Percentiles rank a stretch among this genome's conserved stretches.
Evolutionary conservation across 2,113 vertebrate species (phyloP).

Genomic region (Alaudala cheleensis): DNA sequence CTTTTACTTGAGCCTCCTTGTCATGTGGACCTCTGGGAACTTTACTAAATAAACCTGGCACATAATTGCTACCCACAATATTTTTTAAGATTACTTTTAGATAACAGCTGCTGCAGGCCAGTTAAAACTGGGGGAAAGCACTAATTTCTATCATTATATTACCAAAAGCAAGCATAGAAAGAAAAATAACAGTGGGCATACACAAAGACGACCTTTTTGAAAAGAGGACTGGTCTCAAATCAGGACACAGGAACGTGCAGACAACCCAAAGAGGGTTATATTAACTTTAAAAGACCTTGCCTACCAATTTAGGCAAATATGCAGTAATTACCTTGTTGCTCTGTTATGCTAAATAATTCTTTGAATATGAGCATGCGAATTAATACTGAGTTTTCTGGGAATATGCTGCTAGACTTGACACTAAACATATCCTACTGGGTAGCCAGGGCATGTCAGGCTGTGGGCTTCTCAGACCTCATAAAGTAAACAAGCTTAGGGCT

Average conservation of each 20-base stretch:
- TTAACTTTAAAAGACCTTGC: neutral
- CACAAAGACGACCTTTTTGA: neutral
- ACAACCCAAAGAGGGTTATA: neutral
- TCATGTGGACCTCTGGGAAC: slow-evolving; percentile 15
- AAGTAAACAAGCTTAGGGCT: slow-evolving; percentile 63
- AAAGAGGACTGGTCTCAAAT: neutral
- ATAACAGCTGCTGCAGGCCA: neutral
- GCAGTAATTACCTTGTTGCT: neutral
- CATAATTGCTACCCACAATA: neutral
- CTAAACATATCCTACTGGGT: slow-evolving; percentile 25
- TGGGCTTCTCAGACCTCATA: slow-evolving; percentile 51
- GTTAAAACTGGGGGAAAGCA: slow-evolving; percentile 15
- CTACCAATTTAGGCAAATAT: slow-evolving; percentile 9
- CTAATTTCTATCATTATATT: neutral
- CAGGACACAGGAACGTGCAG: neutral
- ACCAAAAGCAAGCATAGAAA: neutral
- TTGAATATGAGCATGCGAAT: neutral
- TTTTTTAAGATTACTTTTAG: neutral
- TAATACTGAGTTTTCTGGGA: slow-evolving; percentile 11
- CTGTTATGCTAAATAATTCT: slow-evolving; percentile 37
- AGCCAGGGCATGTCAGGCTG: slow-evolving; percentile 23
- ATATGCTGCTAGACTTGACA: slow-evolving; percentile 16
- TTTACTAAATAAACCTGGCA: slow-evolving; percentile 26
- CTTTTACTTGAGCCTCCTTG: slow-evolving; percentile 15
- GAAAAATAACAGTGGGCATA: neutral